Base-by-base conservation (phyloP, 2,888 invertebrate genomes). In the Heteropelma amictum region DNA sequence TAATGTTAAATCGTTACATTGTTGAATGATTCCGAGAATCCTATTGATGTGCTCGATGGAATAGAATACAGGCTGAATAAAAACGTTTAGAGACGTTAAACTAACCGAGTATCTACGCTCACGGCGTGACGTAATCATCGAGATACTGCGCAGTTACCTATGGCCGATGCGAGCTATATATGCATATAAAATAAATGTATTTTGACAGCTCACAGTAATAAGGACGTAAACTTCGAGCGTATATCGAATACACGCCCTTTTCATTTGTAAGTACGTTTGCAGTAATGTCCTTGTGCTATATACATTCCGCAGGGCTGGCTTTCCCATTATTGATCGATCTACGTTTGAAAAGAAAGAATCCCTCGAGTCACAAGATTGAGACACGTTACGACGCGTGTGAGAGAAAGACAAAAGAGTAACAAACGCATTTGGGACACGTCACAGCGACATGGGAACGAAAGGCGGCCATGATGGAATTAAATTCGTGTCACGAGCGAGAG, bases 121-220 rank as follows among this genome's bases (percentile, higher is more conserved):
- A 78, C 79, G 79, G 38, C 69, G 78, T 79, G 78, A 79, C 79
- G 79, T 60, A 76, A 63, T 21, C 1, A 42, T 53, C 64, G 54
- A 71, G 67, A 75, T 71, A 78, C 77, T 79, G 79, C 79, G 79
- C 78, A 78, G 79, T 76, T 73, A 47, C 28, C 33, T 33, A 12
- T 12, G 21, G 0, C 12, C 17, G 49, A n/a, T n/a, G n/a, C n/a
- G n/a, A n/a, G n/a, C n/a, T 7, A 8, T 26, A 14, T 47, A 33
- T 45, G 10, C 1, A 7, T 6, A 40, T 51, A 21, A 12, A 21
- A 47, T 45, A 28, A 7, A 51, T 40, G n/a, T 30, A 19, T 3
- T n/a, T 17, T 10, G 19, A 12, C 19, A 28, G 28, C 49, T 19
- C 30, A 30, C 4, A 4, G 10, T 26, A 8, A 26, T 26, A 56